Evolutionary conservation across 2,888 invertebrate species (phyloP).

Genomic region (Tipula vernalis): DNA sequence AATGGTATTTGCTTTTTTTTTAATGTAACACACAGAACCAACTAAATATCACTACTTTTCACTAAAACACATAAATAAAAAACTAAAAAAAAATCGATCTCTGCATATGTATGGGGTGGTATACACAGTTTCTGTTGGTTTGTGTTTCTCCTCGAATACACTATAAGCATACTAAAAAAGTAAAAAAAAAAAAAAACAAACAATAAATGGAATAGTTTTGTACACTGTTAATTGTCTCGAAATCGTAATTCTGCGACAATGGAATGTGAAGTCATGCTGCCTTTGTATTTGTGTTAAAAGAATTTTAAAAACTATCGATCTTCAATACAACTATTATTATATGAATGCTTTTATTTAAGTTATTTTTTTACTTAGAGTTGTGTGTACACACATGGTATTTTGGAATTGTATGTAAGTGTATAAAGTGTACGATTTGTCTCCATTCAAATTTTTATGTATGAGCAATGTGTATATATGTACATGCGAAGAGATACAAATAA

Average conservation of each 20-base stretch:
- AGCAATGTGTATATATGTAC: not conserved
- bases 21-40: not conserved
- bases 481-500: not conserved
- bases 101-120: not conserved
- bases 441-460: not conserved
- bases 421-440: not conserved
- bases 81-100: not conserved
- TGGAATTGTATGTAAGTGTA: not conserved
- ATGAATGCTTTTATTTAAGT: not conserved
- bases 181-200: no score
- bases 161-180: not conserved
- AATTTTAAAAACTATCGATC: not conserved
- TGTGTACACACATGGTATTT: not conserved
- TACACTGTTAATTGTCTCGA: not conserved
- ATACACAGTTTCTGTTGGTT: not conserved
- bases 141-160: not conserved
- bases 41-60: not conserved
- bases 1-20: not conserved
- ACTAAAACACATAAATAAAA: not conserved
- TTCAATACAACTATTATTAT: not conserved
- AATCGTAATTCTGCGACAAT: not conserved
- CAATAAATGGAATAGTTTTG: slow-evolving; percentile 5
- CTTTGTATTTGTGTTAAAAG: not conserved
- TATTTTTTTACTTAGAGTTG: not conserved
- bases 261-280: not conserved